These are phyloP conservation scores for Amyelois transitella DNA, from an alignment of 1,140 invertebrate genomes.

Conservation along the genomic window DNA sequence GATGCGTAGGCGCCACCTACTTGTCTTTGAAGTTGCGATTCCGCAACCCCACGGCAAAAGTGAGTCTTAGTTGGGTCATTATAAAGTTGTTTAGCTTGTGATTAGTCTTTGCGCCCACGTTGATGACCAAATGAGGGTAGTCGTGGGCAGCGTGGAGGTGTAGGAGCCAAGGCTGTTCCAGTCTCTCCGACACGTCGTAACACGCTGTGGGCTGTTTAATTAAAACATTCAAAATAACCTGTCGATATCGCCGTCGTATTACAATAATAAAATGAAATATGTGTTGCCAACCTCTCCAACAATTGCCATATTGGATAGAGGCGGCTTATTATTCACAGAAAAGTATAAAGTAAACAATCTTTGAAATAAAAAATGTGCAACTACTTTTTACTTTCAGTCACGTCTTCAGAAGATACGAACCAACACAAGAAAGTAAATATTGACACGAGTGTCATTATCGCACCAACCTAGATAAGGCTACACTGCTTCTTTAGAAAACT, in stretches of 20 bases:
- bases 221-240: slow-evolving; percentile 54
- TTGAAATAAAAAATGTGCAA: slow-evolving; percentile 5
- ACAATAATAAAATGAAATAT: slow-evolving; percentile 19
- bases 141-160: slow-evolving; percentile 67
- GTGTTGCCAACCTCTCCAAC: slow-evolving; percentile 18
- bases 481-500: slow-evolving; percentile 63
- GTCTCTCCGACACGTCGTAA: slow-evolving; percentile 51
- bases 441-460: slow-evolving; percentile 58
- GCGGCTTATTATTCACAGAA: not conserved
- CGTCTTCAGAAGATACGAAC: slow-evolving; percentile 21
- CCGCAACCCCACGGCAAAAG: slow-evolving; percentile 59
- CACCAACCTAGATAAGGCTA: slow-evolving; percentile 57
- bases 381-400: slow-evolving; percentile 23
- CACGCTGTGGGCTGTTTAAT: slow-evolving; percentile 62
- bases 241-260: slow-evolving; percentile 23
- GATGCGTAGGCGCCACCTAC: slow-evolving; percentile 48
- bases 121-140: slow-evolving; percentile 71
- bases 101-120: slow-evolving; percentile 62
- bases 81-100: slow-evolving; percentile 60
- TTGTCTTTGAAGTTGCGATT: slow-evolving; percentile 46
- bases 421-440: slow-evolving; percentile 53
- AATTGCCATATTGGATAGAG: slow-evolving; percentile 7
- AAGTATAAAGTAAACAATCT: not conserved
- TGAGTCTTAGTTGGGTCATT: slow-evolving; percentile 57
- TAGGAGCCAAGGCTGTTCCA: slow-evolving; percentile 65